Conservation (phyloP, 53 echinoderm and acorn worm species). For the Henricia sp. region DNA sequence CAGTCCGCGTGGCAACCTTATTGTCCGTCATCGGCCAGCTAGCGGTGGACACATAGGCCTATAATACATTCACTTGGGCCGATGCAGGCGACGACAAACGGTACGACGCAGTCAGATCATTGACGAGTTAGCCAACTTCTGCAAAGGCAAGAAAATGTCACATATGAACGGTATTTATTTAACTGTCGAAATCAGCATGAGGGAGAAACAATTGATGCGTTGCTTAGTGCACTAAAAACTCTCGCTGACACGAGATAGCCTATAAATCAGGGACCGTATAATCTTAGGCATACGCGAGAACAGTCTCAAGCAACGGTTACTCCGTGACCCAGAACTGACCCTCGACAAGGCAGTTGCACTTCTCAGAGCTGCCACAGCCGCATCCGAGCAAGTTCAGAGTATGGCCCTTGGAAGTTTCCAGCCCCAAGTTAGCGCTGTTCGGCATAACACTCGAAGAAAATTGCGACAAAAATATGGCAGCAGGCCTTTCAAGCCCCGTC, state of each 20-base stretch:
- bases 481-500: background rate
- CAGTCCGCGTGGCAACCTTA: slow-evolving; percentile 53
- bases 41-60: slow-evolving; percentile 61
- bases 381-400: slow-evolving; percentile 21
- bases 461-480: background rate
- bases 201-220: slow-evolving; percentile 67
- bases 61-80: slow-evolving; percentile 70
- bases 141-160: slow-evolving; percentile 61
- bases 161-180: slow-evolving; percentile 71
- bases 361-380: slow-evolving; percentile 26
- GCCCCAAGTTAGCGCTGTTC: slow-evolving; percentile 3
- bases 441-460: background rate
- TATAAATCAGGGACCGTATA: slow-evolving; percentile 55
- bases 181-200: slow-evolving; percentile 58
- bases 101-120: slow-evolving; percentile 49
- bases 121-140: slow-evolving; percentile 60
- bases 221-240: slow-evolving; percentile 44
- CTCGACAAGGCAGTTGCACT: slow-evolving; percentile 47
- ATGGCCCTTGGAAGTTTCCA: background rate
- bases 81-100: slow-evolving; percentile 34
- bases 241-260: slow-evolving; percentile 43
- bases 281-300: slow-evolving; percentile 40
- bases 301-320: slow-evolving; percentile 47
- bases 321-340: slow-evolving; percentile 41
- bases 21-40: slow-evolving; percentile 64